Conservation (phyloP, 1,140 invertebrate species). For the Pseudachorutes palmiensis region DNA sequence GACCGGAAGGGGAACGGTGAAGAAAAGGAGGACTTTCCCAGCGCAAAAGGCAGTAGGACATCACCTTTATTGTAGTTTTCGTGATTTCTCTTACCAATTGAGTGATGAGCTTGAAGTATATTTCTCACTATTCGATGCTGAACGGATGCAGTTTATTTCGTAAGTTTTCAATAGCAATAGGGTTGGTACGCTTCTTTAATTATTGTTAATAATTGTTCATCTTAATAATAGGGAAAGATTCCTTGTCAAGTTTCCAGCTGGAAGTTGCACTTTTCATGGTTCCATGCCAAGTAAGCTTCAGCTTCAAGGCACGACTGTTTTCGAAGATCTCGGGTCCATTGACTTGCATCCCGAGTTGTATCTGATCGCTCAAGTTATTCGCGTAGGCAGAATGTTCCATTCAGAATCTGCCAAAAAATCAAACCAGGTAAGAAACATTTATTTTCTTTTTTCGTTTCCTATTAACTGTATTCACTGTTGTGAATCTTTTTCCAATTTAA, state of each 20-base stretch:
- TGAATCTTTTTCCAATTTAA: constrained; percentile 3
- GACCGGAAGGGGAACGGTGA: constrained; percentile 56
- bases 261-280: constrained; percentile 24
- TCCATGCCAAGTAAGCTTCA: constrained; percentile 72
- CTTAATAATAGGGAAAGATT: constrained; percentile 65
- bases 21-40: constrained; percentile 17
- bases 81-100: constrained; percentile 74
- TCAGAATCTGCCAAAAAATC: constrained; percentile 65
- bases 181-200: constrained; percentile 8
- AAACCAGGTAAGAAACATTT: constrained; percentile 40
- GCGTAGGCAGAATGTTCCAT: constrained; percentile 76
- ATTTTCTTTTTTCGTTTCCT: too few relatives aligned
- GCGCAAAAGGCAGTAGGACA: constrained; percentile 53
- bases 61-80: constrained; percentile 77
- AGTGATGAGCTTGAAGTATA: constrained; percentile 78
- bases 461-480: neutral
- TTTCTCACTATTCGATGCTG: constrained; percentile 75
- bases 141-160: constrained; percentile 52
- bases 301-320: constrained; percentile 32
- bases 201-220: constrained; percentile 14
- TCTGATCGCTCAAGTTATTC: constrained; percentile 77
- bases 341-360: constrained; percentile 74
- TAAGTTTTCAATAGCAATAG: constrained; percentile 36
- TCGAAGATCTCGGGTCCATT: constrained; percentile 61
- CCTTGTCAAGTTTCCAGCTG: constrained; percentile 60